phyloP scores from a whole-genome alignment of 2,888 invertebrate genomes.

The Flabesymbios commensalis region DNA sequence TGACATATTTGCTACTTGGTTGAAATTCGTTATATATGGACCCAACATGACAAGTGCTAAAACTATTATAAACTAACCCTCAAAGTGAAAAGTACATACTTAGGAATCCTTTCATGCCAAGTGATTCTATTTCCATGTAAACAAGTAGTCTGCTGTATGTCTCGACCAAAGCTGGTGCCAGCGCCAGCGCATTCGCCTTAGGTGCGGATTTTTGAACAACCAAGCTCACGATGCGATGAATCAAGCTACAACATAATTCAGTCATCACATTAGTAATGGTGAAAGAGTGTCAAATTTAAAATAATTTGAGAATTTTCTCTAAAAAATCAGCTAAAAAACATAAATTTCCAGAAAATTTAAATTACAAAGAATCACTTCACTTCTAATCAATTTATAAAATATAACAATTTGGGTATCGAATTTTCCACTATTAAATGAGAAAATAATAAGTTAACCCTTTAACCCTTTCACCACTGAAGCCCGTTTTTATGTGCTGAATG shows the following conservation, averaged over 20 bases:
- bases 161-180: slow-evolving; percentile 82
- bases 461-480: too few species aligned
- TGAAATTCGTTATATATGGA: neutral
- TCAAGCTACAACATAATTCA: slow-evolving; percentile 66
- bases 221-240: slow-evolving; percentile 72
- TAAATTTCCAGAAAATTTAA: too few species aligned
- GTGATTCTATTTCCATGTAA: slow-evolving; percentile 93
- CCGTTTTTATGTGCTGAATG: too few species aligned
- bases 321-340: too few species aligned
- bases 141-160: slow-evolving; percentile 91
- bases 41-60: neutral
- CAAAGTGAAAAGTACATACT: slow-evolving; percentile 66
- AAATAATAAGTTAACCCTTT: too few species aligned
- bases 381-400: neutral
- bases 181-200: slow-evolving; percentile 70
- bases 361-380: neutral
- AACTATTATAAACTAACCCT: neutral
- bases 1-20: neutral
- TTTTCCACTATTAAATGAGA: too few species aligned
- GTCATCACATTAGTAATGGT: too few species aligned
- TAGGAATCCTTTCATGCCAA: slow-evolving; percentile 95
- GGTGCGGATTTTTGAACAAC: slow-evolving; percentile 86
- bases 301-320: too few species aligned
- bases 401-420: too few species aligned
- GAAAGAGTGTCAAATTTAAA: neutral